Evolutionary conservation across 2,888 invertebrate genomes (phyloP), one percentile per base, ranked within the genome.

Genomic region (Aphodius sticticus): DNA sequence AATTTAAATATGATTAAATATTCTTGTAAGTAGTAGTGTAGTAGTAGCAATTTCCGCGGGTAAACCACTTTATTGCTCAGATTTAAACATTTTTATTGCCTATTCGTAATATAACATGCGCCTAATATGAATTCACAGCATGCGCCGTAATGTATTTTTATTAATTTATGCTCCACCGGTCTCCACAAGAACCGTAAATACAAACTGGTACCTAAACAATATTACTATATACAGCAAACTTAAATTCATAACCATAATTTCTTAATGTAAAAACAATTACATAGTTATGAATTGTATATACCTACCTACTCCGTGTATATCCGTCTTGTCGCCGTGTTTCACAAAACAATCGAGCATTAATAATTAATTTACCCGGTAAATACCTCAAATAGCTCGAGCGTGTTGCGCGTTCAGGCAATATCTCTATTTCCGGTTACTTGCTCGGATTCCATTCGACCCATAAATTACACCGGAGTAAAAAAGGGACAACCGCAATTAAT

Each of bases 1-100:
- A 53, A 53, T 53, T 53, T 53, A 53, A 53, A 53, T 53, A 53
- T 53, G 53, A 53, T 53, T 53, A 53, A 53, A 53, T 53, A 53
- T 53, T 53, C 53, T 53, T 53, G 53, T 53, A 12, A 1, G 9
- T 53, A 53, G 53, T 53, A 53, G 53, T 5, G 7, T 53, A 53
- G 12, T 53, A 53, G 53, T 53, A 53, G 53, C 53, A 53, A 53
- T 53, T 53, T 53, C 53, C 53, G 7, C 53, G 6, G 7, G 7
- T 12, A 53, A 53, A 53, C 53, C 53, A 53, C 53, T 53, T 53
- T 53, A 53, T 53, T 1, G 12, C 53, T 53, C 9, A 53, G 53
- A 9, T 53, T 53, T 53, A 53, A 53, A 53, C 53, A 53, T 53
- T 53, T 53, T 53, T 53, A 53, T 53, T 53, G 53, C 53, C 12